Evolutionary conservation across 2,797 vertebrate species (phyloP), one percentile per base, ranked within the genome.

Genomic region (Streptopelia turtur): DNA sequence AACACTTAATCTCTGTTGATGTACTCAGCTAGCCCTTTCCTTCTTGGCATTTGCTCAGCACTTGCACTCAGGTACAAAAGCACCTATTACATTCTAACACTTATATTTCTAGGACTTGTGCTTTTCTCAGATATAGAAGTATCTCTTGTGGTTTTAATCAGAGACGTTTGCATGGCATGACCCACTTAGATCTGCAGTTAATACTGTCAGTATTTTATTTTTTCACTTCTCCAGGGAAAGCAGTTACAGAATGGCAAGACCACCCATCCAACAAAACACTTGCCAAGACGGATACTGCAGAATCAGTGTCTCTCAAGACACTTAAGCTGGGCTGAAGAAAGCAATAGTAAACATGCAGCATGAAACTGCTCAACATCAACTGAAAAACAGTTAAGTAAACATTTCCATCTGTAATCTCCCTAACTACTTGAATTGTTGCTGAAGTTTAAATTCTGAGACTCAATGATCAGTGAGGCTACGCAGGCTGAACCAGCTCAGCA

Each of bases 11-110:
- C 37, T 85, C 64, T 82, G 28, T 31, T 59, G 66, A 93, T 96
- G 94, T 95, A 91, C 76, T 85, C 33, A 59, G 43, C 33, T 93
- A 85, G 50, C 31, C 11, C 35, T 75, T 81, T 94, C 89, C 56
- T 94, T 91, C 74, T 64, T 47, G 63, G 64, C 33, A 47, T 76
- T 92, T 72, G 33, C 25, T 87, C 69, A 93, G 52, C 23, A 45
- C 27, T 57, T 75, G 37, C 37, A 27, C 37, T 65, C 0, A 3
- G 75, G 9, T 61, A 64, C 20, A 59, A 47, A 84, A 81, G 61
- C 33, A 31, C 49, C 93, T 83, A 74, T 94, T 81, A 65, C 41
- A 94, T 82, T 90, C 63, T 74, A 82, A n/a, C 37, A 31, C 76
- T 63, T 72, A 33, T 39, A 83, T 90, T 93, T 89, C 83, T 72